phyloP scores from a whole-genome alignment of 1,140 invertebrate genomes.

The Brachionus asplanchnoidis region DNA sequence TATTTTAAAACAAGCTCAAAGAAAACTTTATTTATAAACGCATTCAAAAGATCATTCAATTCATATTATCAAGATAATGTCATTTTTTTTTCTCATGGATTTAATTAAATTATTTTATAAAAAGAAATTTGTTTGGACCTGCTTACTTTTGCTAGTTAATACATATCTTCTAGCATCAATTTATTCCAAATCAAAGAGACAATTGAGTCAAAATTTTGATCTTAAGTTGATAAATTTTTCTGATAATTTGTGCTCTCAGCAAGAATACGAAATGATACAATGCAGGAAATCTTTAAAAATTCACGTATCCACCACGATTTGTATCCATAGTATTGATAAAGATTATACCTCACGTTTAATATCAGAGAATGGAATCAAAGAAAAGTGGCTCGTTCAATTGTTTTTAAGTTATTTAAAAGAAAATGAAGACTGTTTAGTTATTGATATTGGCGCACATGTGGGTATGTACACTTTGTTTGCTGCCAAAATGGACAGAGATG shows the following conservation, averaged over 20 bases:
- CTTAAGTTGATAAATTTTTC: neutral
- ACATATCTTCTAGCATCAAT: neutral
- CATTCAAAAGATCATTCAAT: too few relatives aligned
- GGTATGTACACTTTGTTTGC: constrained; percentile 12
- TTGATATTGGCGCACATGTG: constrained; percentile 36
- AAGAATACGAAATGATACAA: neutral
- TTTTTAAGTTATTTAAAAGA: neutral
- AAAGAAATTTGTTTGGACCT: too few relatives aligned
- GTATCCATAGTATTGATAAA: neutral
- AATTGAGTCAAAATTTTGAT: neutral
- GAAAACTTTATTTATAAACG: too few relatives aligned
- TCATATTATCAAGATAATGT: too few relatives aligned
- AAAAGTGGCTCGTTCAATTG: neutral
- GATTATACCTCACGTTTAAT: neutral
- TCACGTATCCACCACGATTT: neutral
- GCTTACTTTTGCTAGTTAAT: too few relatives aligned
- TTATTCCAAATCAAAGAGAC: neutral
- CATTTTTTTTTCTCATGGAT: too few relatives aligned
- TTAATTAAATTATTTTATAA: too few relatives aligned
- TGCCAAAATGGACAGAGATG: neutral
- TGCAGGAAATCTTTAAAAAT: neutral
- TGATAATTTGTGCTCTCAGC: neutral
- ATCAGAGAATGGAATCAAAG: neutral
- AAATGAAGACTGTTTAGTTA: neutral
- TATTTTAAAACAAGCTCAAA: too few relatives aligned